A percentile compares a stretch with the other conserved stretches of the same genome.
Conservation (phyloP, 2,888 invertebrate species). For the Trachelus iudaicus region DNA sequence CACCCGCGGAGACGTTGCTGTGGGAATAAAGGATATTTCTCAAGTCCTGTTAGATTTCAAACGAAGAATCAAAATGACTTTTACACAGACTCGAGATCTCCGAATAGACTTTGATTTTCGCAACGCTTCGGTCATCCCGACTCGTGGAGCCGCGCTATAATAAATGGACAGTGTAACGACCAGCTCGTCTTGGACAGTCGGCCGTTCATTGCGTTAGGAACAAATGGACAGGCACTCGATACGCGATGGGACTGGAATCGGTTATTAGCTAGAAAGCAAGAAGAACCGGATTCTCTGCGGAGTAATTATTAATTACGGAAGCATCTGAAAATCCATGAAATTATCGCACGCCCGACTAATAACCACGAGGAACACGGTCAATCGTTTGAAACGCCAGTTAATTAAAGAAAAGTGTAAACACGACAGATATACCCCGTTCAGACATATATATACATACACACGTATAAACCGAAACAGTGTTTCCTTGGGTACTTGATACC, state of each 20-base stretch:
- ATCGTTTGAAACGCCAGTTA: neutral
- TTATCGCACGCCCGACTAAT: neutral
- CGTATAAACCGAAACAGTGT: neutral
- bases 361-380: neutral
- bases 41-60: neutral
- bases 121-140: neutral
- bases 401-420: constrained; percentile 6
- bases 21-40: neutral
- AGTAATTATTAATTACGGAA: constrained; percentile 51
- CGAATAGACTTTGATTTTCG: neutral
- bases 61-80: neutral
- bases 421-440: neutral
- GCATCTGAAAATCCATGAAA: constrained; percentile 28
- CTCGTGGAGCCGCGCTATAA: neutral
- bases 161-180: neutral
- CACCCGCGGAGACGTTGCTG: neutral
- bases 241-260: constrained; percentile 47
- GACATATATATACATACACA: neutral
- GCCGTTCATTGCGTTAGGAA: neutral
- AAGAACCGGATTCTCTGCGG: constrained; percentile 46
- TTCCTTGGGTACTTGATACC: neutral
- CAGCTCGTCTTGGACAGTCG: neutral
- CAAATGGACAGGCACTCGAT: neutral
- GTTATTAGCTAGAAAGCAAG: constrained; percentile 57
- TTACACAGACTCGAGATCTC: neutral